Conservation (phyloP, 1,140 invertebrate genomes). For the Saxidomus purpurata region DNA sequence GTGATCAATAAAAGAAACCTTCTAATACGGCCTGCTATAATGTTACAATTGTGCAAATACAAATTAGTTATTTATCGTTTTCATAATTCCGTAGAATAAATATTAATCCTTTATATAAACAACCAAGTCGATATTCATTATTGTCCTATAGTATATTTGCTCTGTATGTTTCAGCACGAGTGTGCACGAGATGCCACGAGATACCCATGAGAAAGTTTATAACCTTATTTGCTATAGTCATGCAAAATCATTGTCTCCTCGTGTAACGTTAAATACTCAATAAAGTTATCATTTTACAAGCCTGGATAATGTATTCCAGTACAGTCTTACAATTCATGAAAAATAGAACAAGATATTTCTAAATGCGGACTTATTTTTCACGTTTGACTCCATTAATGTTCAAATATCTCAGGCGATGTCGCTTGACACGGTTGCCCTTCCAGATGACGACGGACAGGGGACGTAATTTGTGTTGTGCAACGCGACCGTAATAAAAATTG, state of each 20-base stretch:
- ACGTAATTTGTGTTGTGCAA: background rate
- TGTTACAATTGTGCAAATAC: slow-evolving; percentile 3
- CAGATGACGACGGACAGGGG: slow-evolving; percentile 5
- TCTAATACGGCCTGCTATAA: background rate
- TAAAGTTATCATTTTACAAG: too few species aligned
- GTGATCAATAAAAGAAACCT: background rate
- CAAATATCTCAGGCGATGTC: too few species aligned
- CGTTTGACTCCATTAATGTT: too few species aligned
- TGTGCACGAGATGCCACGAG: background rate
- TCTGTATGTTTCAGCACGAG: background rate
- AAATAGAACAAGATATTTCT: too few species aligned
- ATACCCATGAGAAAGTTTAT: slow-evolving; percentile 22
- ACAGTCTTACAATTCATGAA: too few species aligned
- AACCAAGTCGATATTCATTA: background rate
- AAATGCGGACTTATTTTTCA: too few species aligned
- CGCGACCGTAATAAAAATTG: background rate
- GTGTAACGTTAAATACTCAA: too few species aligned
- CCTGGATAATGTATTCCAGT: too few species aligned
- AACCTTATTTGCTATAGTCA: background rate
- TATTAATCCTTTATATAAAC: background rate
- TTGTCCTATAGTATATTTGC: background rate
- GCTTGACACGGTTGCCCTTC: background rate
- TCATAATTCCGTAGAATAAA: slow-evolving; percentile 1
- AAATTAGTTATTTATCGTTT: slow-evolving; percentile 12
- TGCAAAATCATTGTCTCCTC: background rate